phyloP scores from a whole-genome alignment of 2,888 invertebrate genomes.

The Ormyrus pomaceus region DNA sequence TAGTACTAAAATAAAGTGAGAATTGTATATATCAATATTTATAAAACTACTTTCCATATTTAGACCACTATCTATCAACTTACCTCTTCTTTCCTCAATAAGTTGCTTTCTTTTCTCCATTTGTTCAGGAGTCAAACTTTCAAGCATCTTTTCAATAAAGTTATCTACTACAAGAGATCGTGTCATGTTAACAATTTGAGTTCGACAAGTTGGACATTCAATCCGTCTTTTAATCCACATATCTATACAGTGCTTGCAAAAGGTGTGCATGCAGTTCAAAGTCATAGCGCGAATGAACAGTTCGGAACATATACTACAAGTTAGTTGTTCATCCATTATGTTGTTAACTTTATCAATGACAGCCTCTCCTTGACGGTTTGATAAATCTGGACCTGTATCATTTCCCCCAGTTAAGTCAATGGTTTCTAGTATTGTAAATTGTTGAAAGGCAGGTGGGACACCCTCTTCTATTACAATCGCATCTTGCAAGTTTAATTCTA shows the following conservation, averaged over 20 bases:
- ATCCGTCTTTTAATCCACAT: slow-evolving; percentile 83
- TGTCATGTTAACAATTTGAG: slow-evolving; percentile 77
- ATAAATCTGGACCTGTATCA: slow-evolving; percentile 57
- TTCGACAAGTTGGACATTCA: slow-evolving; percentile 85
- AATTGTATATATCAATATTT: no score
- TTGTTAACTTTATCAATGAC: slow-evolving; percentile 76
- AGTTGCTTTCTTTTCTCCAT: slow-evolving; percentile 78
- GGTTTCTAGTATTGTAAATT: slow-evolving; percentile 69
- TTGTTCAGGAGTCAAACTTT: slow-evolving; percentile 80
- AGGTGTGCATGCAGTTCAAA: slow-evolving; percentile 85
- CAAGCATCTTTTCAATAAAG: slow-evolving; percentile 84
- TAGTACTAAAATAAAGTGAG: no score
- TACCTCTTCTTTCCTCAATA: slow-evolving; percentile 66
- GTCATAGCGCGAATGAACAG: slow-evolving; percentile 84
- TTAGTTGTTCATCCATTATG: slow-evolving; percentile 83
- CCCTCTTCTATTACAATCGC: slow-evolving; percentile 48
- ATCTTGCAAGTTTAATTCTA: slow-evolving; percentile 25
- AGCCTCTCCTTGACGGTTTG: slow-evolving; percentile 45
- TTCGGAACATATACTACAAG: slow-evolving; percentile 87
- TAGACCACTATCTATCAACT: slow-evolving; percentile 4
- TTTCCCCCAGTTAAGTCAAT: slow-evolving; percentile 77
- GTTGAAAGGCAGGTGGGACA: background rate
- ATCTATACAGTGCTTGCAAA: slow-evolving; percentile 84
- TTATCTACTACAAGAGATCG: slow-evolving; percentile 83
- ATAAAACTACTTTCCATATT: no score